These are phyloP conservation scores for Anneissia japonica DNA, from an alignment of 35 echinoderm and acorn worm genomes.

Conservation along the genomic window DNA sequence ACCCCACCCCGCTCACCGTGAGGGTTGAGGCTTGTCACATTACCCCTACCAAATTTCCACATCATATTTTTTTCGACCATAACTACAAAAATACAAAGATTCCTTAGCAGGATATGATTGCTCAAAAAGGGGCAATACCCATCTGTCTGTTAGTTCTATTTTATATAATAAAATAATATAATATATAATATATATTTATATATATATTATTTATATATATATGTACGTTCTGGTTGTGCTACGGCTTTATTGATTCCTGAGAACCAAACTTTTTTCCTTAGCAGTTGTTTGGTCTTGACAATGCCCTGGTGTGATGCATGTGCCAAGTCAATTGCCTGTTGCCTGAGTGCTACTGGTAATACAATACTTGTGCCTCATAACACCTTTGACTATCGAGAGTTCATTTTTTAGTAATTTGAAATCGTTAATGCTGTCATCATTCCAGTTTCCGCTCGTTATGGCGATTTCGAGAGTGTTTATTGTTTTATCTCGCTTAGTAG, in stretches of 20 bases:
- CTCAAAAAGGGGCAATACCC: too few relatives aligned
- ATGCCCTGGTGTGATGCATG: neutral
- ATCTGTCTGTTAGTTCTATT: too few relatives aligned
- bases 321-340: neutral
- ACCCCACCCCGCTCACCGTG: too few relatives aligned
- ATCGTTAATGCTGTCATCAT: neutral
- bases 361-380: conserved; percentile 23
- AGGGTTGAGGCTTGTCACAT: too few relatives aligned
- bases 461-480: conserved; percentile 3
- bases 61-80: too few relatives aligned
- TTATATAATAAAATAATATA: too few relatives aligned
- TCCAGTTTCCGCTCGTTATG: conserved; percentile 34
- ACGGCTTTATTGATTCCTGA: conserved; percentile 13
- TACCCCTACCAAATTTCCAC: too few relatives aligned
- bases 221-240: neutral
- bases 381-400: neutral
- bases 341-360: neutral
- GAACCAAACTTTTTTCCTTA: neutral
- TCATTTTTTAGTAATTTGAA: conserved; percentile 14
- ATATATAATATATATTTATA: too few relatives aligned
- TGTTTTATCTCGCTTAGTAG: conserved; percentile 25
- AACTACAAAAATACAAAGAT: too few relatives aligned
- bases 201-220: too few relatives aligned
- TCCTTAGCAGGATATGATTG: too few relatives aligned
- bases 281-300: neutral